Percentiles rank a stretch among this genome's conserved stretches.
phyloP scores from a whole-genome alignment of 2,113 vertebrate species.

The Leiothrix lutea region DNA sequence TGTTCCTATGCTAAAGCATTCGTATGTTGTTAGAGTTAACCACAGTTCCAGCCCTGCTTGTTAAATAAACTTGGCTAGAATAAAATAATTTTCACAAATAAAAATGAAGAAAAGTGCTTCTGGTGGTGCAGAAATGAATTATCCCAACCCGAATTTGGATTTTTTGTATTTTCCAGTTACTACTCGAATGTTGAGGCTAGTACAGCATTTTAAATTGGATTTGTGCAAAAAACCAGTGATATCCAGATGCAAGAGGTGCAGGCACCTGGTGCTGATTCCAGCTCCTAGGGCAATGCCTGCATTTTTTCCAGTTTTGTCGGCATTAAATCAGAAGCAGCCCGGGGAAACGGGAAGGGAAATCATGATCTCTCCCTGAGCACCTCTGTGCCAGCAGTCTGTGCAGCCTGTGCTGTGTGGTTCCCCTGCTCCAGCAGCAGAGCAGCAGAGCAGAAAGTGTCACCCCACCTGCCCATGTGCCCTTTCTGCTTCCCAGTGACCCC shows the following conservation, averaged over 20 bases:
- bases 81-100: neutral
- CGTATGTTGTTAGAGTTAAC: neutral
- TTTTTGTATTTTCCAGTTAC: neutral
- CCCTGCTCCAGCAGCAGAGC: neutral
- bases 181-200: neutral
- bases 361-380: neutral
- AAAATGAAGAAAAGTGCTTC: neutral
- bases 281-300: neutral
- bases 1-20: neutral
- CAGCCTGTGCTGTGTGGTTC: neutral
- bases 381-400: neutral
- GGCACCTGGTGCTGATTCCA: neutral
- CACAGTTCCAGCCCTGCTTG: neutral
- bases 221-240: neutral
- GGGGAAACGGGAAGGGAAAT: neutral
- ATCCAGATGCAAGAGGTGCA: neutral
- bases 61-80: neutral
- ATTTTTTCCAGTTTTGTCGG: neutral
- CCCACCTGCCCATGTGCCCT: neutral
- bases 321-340: neutral
- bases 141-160: neutral
- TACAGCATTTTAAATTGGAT: neutral
- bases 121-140: neutral
- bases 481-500: neutral
- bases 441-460: neutral